Conservation (phyloP, 2,888 invertebrate species). For the Galerucella nymphaeae region DNA sequence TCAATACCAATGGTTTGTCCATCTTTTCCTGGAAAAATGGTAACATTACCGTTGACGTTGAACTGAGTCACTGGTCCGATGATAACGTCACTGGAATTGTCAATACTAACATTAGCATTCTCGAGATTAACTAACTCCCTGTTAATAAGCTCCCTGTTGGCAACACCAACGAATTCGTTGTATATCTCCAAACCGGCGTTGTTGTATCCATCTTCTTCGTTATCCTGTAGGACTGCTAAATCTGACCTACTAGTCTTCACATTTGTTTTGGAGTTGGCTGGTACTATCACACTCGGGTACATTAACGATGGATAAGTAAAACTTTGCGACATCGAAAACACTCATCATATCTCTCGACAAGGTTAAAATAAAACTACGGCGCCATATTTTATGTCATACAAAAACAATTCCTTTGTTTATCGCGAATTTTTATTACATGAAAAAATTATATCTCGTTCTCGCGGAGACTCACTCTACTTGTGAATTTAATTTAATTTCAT, state of each 20-base stretch:
- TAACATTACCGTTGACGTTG: conserved; percentile 65
- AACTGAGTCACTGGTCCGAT: conserved; percentile 69
- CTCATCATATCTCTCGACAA: neutral
- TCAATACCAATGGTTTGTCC: conserved; percentile 23
- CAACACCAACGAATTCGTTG: conserved; percentile 19
- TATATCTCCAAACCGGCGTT: conserved; percentile 22
- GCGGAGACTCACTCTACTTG: conserved; percentile 4
- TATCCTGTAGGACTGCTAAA: neutral
- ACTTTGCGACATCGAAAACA: conserved; percentile 14
- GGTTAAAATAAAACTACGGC: conserved; percentile 1
- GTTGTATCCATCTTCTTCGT: conserved; percentile 11
- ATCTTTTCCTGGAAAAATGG: conserved; percentile 63
- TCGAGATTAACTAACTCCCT: conserved; percentile 44
- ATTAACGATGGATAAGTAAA: conserved; percentile 16
- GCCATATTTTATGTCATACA: neutral
- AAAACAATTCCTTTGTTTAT: neutral
- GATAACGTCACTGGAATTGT: conserved; percentile 67
- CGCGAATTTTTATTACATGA: neutral
- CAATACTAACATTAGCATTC: conserved; percentile 63
- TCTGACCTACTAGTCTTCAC: neutral
- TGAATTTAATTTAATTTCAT: conserved; percentile 9
- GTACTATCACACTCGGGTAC: neutral
- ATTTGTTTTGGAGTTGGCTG: neutral
- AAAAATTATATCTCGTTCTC: neutral
- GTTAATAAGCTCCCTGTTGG: conserved; percentile 18